Base-by-base conservation (phyloP, 2,888 invertebrate genomes). In the Epicampocera succincta region DNA sequence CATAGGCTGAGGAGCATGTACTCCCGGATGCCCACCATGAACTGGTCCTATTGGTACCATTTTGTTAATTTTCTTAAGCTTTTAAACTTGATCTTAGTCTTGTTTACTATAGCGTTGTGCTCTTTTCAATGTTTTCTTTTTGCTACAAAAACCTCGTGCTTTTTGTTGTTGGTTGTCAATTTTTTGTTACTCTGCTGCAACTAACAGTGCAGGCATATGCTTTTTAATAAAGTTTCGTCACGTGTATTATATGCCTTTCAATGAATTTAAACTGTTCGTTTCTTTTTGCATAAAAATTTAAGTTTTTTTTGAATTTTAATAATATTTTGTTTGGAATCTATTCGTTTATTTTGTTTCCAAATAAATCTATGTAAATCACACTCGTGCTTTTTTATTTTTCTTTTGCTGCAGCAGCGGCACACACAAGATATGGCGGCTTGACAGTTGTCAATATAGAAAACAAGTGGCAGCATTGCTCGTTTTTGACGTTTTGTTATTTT, bases 21-120 rank as follows among this genome's bases (percentile, higher is more conserved):
- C 85, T 5, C 84, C 84, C 21, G 86, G 87, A 83, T 91, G 90
- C 71, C 84, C 86, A 61, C 84, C 86, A 78, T 90, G 90, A 44
- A 89, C 90, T 78, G 88, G 87, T 84, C 90, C 90, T 71, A 90
- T 89, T 63, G 90, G 90, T 84, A 90, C 90, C 90, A 90, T 90
- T 65, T 68, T 83, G n/a, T n/a, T 1, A 50, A n/a, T 21, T 46
- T 42, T 11, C n/a, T 40, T 11, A 12, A 11, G n/a, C n/a, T 25
- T 44, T n/a, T 21, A 11, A 1, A 48, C 11, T 19, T 44, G 17
- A 19, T 44, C 3, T 42, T 25, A n/a, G 19, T n/a, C 13, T 33
- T 56, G 33, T 50, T 21, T 15, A 13, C n/a, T 21, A 12, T 33
- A 6, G 13, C 38, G 9, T 13, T 25, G 15, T n/a, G n/a, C 12